phyloP scores from a whole-genome alignment of 1,140 invertebrate genomes.

The Manduca sexta region DNA sequence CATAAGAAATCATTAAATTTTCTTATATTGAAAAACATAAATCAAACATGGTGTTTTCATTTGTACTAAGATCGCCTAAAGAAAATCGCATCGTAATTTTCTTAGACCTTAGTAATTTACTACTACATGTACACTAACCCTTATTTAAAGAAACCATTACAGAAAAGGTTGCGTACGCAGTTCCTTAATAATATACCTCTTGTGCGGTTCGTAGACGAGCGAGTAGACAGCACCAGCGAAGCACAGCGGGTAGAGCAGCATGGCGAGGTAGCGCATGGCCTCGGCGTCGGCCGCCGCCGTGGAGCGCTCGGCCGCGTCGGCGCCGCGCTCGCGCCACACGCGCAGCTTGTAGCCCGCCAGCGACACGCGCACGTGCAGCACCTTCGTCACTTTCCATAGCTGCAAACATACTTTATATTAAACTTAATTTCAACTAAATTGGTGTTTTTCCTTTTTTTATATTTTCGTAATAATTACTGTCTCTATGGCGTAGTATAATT shows the following conservation, averaged over 20 bases:
- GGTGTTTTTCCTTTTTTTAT: neutral
- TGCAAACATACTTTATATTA: conserved; percentile 43
- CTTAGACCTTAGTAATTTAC: too few relatives aligned
- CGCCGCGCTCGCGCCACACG: conserved; percentile 57
- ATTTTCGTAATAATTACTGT: neutral
- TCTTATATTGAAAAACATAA: too few relatives aligned
- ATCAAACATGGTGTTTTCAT: too few relatives aligned
- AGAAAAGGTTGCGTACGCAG: too few relatives aligned
- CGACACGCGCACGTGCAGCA: conserved; percentile 82
- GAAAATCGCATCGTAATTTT: too few relatives aligned
- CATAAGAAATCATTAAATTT: too few relatives aligned
- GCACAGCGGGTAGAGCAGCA: conserved; percentile 94
- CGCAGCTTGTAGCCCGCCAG: conserved; percentile 59
- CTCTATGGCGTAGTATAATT: too few relatives aligned
- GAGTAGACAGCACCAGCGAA: conserved; percentile 92
- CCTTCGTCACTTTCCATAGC: conserved; percentile 96
- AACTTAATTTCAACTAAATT: neutral
- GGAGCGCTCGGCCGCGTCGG: conserved; percentile 80
- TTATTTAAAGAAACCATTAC: too few relatives aligned
- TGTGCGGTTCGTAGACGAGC: conserved; percentile 92
- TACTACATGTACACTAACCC: too few relatives aligned
- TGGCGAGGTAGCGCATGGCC: conserved; percentile 92
- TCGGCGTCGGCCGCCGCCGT: conserved; percentile 92
- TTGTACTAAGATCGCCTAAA: too few relatives aligned
- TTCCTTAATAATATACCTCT: conserved; percentile 84